Evolutionary conservation across 1,140 invertebrate species (phyloP).

Genomic region (Ericerus pela): DNA sequence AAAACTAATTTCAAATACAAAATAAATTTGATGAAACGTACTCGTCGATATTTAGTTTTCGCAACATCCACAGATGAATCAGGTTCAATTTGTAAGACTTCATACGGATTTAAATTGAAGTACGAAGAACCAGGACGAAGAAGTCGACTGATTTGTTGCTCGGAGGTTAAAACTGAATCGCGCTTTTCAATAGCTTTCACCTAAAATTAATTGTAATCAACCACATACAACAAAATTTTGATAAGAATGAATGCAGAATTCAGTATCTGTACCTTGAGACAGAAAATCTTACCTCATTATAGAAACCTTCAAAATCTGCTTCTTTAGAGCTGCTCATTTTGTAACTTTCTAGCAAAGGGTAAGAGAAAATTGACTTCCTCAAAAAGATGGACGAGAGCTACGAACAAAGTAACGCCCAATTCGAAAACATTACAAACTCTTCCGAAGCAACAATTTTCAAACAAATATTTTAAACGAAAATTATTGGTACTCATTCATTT

Average conservation of each 20-base stretch:
- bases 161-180: slow-evolving; percentile 77
- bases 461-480: no score
- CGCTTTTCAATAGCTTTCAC: slow-evolving; percentile 90
- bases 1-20: slow-evolving; percentile 1
- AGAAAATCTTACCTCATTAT: slow-evolving; percentile 16
- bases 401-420: no score
- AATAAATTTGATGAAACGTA: slow-evolving; percentile 25
- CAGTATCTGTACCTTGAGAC: no score
- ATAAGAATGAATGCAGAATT: not conserved
- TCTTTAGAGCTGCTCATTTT: slow-evolving; percentile 19
- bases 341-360: no score
- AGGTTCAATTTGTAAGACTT: slow-evolving; percentile 88
- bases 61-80: slow-evolving; percentile 76
- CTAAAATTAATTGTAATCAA: slow-evolving; percentile 33
- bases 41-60: slow-evolving; percentile 89
- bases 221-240: not conserved
- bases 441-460: no score
- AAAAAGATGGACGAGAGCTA: no score
- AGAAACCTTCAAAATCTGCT: slow-evolving; percentile 25
- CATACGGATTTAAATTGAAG: slow-evolving; percentile 91
- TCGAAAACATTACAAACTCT: no score
- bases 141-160: slow-evolving; percentile 87
- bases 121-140: slow-evolving; percentile 86
- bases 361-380: no score
- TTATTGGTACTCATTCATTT: no score